Conservation (phyloP, 2,113 vertebrate genomes). For the Oryctolagus cuniculus region mOryCun1.1 NC_091439.1:69925501-69926000, state of each 20-base stretch:
- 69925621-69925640: conserved; percentile 39
- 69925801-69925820: background rate
- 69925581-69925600: background rate
- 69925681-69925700: background rate
- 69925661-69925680: conserved; percentile 50
- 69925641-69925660: background rate
- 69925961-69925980: conserved; percentile 74
- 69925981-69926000: conserved; percentile 76
- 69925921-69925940: conserved; percentile 80
- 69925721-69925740: background rate
- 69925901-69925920: conserved; percentile 84
- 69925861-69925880: conserved; percentile 59
- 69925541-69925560: background rate
- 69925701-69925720: background rate
- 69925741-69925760: conserved; percentile 74
- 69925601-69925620: background rate
- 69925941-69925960: conserved; percentile 83
- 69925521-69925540: background rate
- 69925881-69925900: conserved; percentile 82
- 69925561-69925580: background rate
- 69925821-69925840: background rate
- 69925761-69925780: conserved; percentile 63
- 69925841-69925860: conserved; percentile 51
- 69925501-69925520: background rate
- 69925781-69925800: conserved; percentile 63